phyloP scores from a whole-genome alignment of 1,140 invertebrate genomes.

The Medauroidea extradentata region DNA sequence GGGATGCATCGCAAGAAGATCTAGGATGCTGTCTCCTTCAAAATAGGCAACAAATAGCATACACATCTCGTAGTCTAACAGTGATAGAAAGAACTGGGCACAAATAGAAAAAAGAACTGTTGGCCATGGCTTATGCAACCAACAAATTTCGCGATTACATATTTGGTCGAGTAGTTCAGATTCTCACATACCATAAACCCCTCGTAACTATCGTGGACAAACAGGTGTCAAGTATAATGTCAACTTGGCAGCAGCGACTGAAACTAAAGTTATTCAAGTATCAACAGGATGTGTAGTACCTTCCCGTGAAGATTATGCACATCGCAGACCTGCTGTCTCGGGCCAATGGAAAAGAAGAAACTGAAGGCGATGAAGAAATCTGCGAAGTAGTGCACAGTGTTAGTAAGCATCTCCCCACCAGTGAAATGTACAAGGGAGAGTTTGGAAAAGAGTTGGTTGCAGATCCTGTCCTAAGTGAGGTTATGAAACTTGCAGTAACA shows the following conservation, averaged over 20 bases:
- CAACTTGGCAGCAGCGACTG: slow-evolving; percentile 35
- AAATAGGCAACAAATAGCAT: slow-evolving; percentile 31
- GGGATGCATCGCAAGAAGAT: slow-evolving; percentile 34
- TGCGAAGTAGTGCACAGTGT: background rate
- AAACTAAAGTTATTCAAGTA: slow-evolving; percentile 31
- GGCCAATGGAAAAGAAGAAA: background rate
- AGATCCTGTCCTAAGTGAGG: background rate
- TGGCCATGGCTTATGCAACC: slow-evolving; percentile 20
- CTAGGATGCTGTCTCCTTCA: slow-evolving; percentile 34
- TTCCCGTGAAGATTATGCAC: slow-evolving; percentile 6
- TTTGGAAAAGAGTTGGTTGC: background rate
- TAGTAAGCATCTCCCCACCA: background rate
- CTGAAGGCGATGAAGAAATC: background rate
- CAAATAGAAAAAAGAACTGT: slow-evolving; percentile 13
- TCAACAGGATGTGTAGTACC: slow-evolving; percentile 26
- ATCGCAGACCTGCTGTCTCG: background rate
- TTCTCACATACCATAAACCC: slow-evolving; percentile 38
- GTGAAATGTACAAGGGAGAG: background rate
- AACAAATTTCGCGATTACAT: slow-evolving; percentile 42
- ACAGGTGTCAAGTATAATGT: slow-evolving; percentile 26
- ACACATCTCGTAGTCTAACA: slow-evolving; percentile 33
- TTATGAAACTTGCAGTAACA: background rate
- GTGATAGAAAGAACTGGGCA: slow-evolving; percentile 5
- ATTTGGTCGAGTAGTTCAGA: slow-evolving; percentile 30
- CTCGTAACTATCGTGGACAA: slow-evolving; percentile 33